Evolutionary conservation across 2,797 vertebrate species (phyloP), one percentile per base, ranked within the genome.

Genomic region (Sebastes matsubarae): DNA sequence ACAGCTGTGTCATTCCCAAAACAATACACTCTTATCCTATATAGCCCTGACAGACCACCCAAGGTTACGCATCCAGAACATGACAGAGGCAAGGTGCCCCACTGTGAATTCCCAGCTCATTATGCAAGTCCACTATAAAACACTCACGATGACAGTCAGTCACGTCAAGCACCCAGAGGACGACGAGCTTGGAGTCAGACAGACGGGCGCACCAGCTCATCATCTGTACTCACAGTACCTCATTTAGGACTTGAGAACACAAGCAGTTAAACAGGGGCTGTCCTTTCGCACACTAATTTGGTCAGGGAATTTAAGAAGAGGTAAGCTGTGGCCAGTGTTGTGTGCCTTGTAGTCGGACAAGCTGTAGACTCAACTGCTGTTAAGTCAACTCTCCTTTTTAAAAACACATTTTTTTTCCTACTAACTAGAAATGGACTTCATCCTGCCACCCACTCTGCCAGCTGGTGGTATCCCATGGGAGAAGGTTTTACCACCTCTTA

Each of bases 381-480:
- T 2, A 46, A 42, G 3, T 57, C 11, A 52, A 32, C 13, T 32
- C 29, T 70, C 2, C 2, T 65, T 24, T 38, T 34, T 11, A 27
- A 58, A 32, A 30, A 61, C 14, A 11, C 3, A 1, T 25, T 58
- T 25, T 25, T 38, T 38, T 2, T 2, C 2, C 30, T 60, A 0
- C n/a, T 50, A 4, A 38, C 4, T 8, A 89, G 84, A 77, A 79
- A 96, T 96, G 96, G 95, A 96, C 85, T 96, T 96, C 84, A 90
- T 95, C 55, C 80, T 95, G 74, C 93, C 93, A 59, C 79, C 88
- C 55, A 90, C 84, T 55, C 57, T 93, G 36, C 85, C 94, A 8
- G 61, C 76, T 63, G 88, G 80, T 25, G 94, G 92, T 38, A 95
- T 96, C 82, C 92, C 91, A 8, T 96, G 95, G 96, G 95, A 96